Conservation (phyloP, 2,888 invertebrate species). For the Cerastoderma edule region DNA sequence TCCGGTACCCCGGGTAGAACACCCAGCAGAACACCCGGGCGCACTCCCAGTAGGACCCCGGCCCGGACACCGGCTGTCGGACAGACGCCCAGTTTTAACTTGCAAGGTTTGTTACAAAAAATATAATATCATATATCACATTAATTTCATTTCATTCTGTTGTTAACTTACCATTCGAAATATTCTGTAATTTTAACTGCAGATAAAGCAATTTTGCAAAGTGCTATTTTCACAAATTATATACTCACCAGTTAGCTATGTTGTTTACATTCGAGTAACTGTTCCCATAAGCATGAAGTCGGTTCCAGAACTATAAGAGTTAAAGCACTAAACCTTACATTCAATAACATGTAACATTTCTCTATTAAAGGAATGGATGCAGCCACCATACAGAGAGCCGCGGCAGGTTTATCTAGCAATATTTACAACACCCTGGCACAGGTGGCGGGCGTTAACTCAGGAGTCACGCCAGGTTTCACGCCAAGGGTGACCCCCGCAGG, state of each 20-base stretch:
- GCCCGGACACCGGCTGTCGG: constrained; percentile 54
- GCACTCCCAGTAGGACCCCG: constrained; percentile 57
- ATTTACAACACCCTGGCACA: constrained; percentile 90
- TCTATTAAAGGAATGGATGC: constrained; percentile 72
- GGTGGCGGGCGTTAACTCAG: constrained; percentile 87
- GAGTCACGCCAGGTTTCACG: constrained; percentile 59
- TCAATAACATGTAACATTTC: neutral
- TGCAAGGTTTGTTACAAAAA: constrained; percentile 66
- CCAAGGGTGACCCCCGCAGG: constrained; percentile 63
- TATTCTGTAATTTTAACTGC: no score
- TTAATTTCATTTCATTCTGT: no score
- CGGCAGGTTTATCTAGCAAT: constrained; percentile 89
- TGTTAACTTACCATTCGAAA: no score
- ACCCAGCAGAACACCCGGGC: constrained; percentile 23
- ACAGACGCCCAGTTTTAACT: constrained; percentile 56
- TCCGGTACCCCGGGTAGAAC: constrained; percentile 71
- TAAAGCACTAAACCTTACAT: no score
- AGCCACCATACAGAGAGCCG: constrained; percentile 88
- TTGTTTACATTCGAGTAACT: no score
- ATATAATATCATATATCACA: no score
- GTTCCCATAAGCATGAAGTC: no score
- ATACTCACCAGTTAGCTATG: no score
- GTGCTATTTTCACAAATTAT: no score
- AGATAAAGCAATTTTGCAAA: no score
- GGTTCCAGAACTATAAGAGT: no score